Conservation (phyloP, 1,140 invertebrate genomes). For the Laodelphax striatellus region DNA sequence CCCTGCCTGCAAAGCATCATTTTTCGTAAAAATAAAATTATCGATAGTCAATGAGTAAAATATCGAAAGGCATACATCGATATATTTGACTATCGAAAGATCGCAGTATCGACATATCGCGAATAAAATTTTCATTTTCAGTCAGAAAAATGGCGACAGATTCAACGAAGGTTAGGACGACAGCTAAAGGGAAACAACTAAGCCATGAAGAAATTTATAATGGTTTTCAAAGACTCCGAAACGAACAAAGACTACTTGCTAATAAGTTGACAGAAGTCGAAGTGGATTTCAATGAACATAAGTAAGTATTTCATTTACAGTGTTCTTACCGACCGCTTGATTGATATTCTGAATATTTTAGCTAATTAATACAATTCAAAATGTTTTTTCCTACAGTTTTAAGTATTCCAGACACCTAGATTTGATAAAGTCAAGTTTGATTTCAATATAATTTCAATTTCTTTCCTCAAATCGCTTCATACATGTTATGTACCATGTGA, state of each 20-base stretch:
- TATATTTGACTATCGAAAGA: no score
- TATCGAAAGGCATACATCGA: no score
- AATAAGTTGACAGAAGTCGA: constrained; percentile 85
- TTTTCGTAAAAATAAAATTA: no score
- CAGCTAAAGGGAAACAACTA: constrained; percentile 30
- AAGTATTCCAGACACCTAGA: not conserved
- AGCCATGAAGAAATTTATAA: constrained; percentile 67
- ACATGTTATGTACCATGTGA: not conserved
- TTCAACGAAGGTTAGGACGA: not conserved
- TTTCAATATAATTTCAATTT: not conserved
- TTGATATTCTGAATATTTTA: not conserved
- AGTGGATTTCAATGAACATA: constrained; percentile 88
- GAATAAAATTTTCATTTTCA: no score
- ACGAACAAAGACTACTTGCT: constrained; percentile 73
- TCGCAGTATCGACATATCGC: no score
- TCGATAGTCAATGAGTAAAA: no score
- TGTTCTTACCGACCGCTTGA: not conserved
- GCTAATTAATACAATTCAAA: not conserved
- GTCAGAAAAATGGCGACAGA: not conserved
- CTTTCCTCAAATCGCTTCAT: not conserved
- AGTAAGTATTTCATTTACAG: constrained; percentile 47
- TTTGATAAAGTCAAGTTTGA: not conserved
- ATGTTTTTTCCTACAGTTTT: not conserved
- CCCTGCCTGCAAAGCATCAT: no score
- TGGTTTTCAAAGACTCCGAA: constrained; percentile 74